A percentile compares a stretch with the other conserved stretches of the same genome.
Conservation (phyloP, 2,797 vertebrate species). For the Gallinago solitaria region DNA sequence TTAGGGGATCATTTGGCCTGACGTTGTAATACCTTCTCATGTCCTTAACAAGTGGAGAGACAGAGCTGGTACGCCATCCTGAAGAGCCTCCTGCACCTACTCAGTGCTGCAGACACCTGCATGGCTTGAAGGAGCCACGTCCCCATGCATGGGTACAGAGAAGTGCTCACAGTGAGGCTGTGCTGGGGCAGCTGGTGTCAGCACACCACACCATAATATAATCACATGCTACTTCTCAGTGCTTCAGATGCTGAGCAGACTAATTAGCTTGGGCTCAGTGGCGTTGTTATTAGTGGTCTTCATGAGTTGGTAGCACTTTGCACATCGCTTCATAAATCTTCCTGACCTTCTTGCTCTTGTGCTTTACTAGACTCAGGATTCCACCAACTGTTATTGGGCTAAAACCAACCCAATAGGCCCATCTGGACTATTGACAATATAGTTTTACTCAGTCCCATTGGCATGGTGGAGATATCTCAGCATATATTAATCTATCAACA, state of each 20-base stretch:
- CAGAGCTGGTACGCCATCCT: not conserved
- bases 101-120: not conserved
- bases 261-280: not conserved
- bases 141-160: not conserved
- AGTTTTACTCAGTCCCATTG: not conserved
- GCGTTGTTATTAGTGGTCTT: not conserved
- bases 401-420: not conserved
- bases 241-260: not conserved
- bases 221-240: not conserved
- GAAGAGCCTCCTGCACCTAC: fast-evolving
- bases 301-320: not conserved
- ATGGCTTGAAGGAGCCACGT: fast-evolving
- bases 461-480: fast-evolving
- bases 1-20: not conserved
- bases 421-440: not conserved
- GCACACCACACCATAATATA: not conserved
- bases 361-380: not conserved
- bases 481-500: not conserved
- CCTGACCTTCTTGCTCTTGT: not conserved
- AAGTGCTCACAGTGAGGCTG: fast-evolving
- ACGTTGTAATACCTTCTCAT: not conserved
- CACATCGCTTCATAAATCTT: not conserved
- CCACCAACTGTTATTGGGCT: not conserved
- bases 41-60: not conserved
- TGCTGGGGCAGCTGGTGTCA: not conserved